Evolutionary conservation across 2,113 vertebrate species (phyloP), one percentile per base, ranked within the genome.

Genomic region (Prietella phreatophila): DNA sequence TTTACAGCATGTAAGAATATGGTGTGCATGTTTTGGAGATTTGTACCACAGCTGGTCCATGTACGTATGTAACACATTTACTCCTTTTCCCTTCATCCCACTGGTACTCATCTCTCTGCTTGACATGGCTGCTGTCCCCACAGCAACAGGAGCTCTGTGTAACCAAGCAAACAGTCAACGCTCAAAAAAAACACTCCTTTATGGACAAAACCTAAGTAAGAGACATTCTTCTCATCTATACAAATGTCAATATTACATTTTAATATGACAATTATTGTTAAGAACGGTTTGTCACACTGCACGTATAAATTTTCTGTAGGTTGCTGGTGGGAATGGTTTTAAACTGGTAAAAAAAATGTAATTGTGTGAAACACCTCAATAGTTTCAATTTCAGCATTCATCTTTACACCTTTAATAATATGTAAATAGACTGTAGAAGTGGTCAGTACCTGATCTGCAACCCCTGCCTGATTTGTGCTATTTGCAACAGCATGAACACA

Each of bases 61-160:
- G 91, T 98, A 97, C 0, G 97, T 95, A 84, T 99, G 98, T 73
- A 99, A 92, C 88, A 99, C 92, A 76, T 92, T 95, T 90, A 99
- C 95, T 83, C 98, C 98, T 93, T 95, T 97, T 22, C 98, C 98
- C 79, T 98, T 99, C 97, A 99, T 97, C 5, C 96, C 96, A 67
- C 94, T 92, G 14, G 93, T 93, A 85, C 93, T 90, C 98, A 99
- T 99, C 91, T 98, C 96, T 10, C 91, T 87, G 8, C 94, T 96
- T 84, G 97, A 97, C 94, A 97, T 92, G 13, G 93, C 93, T 58
- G 97, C 97, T n/a, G 96, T 94, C 81, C 96, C 97, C 5, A 99
- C 90, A 3, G 97, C 98, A 86, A 99, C 93, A 0, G 98, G 97
- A 83, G 97, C 97, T 91, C 98, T 99, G 91, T 99, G 90, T 22